Base-by-base conservation (phyloP, 2,113 vertebrate genomes). In the Pleuronectes platessa region DNA sequence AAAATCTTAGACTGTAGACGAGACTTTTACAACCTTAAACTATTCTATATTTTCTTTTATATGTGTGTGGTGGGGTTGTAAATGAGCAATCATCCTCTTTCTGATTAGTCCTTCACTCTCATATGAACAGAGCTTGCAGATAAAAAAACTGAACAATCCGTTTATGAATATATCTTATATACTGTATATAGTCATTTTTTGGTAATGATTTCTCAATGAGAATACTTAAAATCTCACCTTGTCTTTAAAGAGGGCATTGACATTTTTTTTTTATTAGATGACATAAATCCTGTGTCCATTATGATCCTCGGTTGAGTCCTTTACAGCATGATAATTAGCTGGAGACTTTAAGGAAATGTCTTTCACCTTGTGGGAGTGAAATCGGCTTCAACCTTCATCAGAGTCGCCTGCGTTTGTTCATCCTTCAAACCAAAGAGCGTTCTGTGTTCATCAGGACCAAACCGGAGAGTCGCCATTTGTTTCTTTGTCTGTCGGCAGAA, bases 281-380 rank as follows among this genome's bases (percentile, higher is more conserved):
- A 15, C 45, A 64, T 47, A 53, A 31, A 67, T 62, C 59, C 23
- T 20, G 45, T 61, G 3, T 23, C 54, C 51, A 67, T 7, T 51
- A 4, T 3, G 5, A 11, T 51, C 8, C 60, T 49, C 17, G 31
- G 31, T 68, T 0, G 12, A 17, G 31, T 21, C 45, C 20, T 77
- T 74, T 51, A 63, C 18, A 7, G 61, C 61, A 2, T 51, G 69
- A 35, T 55, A 62, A 61, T 76, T 60, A 56, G 37, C n/a, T 60
- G 51, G 4, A 68, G 7, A 27, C 59, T 67, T 59, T 2, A n/a
- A 74, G 18, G 58, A 40, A 47, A 63, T 40, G 4, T 17, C 35
- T 78, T 56, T 55, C 59, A 54, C 37, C 69, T 82, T 71, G 53
- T 6, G 56, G 59, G 17, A 37, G 56, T 35, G 12, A 62, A 53